Evolutionary conservation across 1,140 invertebrate genomes (phyloP).

Genomic region (Glossosoma conforme): DNA sequence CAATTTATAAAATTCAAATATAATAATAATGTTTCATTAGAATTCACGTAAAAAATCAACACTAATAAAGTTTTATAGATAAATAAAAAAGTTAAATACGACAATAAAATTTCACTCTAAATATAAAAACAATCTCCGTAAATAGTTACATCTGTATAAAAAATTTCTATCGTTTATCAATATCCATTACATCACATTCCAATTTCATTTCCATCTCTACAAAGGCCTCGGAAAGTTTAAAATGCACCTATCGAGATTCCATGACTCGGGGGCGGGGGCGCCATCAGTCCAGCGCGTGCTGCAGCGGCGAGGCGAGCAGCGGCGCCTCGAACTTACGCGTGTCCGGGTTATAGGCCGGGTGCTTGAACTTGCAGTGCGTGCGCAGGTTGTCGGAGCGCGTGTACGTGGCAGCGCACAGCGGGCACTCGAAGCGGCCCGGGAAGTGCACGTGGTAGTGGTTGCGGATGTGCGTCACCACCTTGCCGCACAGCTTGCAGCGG

Average conservation of each 20-base stretch:
- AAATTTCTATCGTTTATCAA: slow-evolving; percentile 53
- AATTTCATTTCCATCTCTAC: slow-evolving; percentile 49
- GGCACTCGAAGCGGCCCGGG: slow-evolving; percentile 81
- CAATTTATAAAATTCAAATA: slow-evolving; percentile 27
- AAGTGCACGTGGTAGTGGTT: slow-evolving; percentile 89
- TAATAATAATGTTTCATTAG: slow-evolving; percentile 44
- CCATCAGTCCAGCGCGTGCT: slow-evolving; percentile 45
- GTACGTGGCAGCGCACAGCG: slow-evolving; percentile 79
- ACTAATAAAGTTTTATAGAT: slow-evolving; percentile 53
- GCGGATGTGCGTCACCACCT: slow-evolving; percentile 85
- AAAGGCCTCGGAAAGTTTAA: slow-evolving; percentile 53
- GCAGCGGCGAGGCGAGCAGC: slow-evolving; percentile 43
- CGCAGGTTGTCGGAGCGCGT: slow-evolving; percentile 83
- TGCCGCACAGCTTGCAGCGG: slow-evolving; percentile 85
- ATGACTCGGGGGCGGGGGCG: slow-evolving; percentile 35
- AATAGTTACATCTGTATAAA: slow-evolving; percentile 55
- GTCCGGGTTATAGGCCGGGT: slow-evolving; percentile 72
- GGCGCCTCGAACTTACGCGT: slow-evolving; percentile 74
- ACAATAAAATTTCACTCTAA: slow-evolving; percentile 53
- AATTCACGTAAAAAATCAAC: slow-evolving; percentile 54
- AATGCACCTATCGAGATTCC: slow-evolving; percentile 54
- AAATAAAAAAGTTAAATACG: slow-evolving; percentile 49
- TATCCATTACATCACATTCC: slow-evolving; percentile 51
- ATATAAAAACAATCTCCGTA: slow-evolving; percentile 55
- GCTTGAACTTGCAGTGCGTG: slow-evolving; percentile 85